These are phyloP conservation scores for Scrobipalpa atriplicella DNA, from an alignment of 2,888 invertebrate species.

Conservation along the genomic window DNA sequence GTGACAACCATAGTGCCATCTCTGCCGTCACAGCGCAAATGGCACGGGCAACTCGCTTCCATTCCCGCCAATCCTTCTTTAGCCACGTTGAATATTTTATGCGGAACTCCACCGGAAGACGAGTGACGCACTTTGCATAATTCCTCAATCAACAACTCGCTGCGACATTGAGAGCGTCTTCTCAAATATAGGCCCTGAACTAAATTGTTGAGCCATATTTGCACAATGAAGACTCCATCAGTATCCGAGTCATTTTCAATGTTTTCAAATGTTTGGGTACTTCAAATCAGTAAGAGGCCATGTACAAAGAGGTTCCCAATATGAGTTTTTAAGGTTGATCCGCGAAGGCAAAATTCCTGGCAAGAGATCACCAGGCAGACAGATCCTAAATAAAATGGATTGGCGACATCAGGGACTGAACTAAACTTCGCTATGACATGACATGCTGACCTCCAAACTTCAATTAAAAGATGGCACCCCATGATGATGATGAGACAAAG, in stretches of 20 bases:
- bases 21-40: slow-evolving; percentile 65
- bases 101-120: slow-evolving; percentile 47
- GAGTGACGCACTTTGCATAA: slow-evolving; percentile 55
- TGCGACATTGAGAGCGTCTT: slow-evolving; percentile 54
- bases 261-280: background rate
- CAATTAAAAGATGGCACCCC: no score
- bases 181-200: slow-evolving; percentile 54
- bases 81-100: slow-evolving; percentile 52
- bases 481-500: no score
- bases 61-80: slow-evolving; percentile 53
- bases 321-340: no score
- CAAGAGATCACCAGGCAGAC: no score
- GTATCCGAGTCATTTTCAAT: background rate
- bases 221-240: slow-evolving; percentile 30
- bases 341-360: no score
- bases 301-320: no score
- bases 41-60: slow-evolving; percentile 52
- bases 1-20: slow-evolving; percentile 25
- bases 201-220: slow-evolving; percentile 49
- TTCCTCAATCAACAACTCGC: slow-evolving; percentile 56
- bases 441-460: no score
- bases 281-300: no score
- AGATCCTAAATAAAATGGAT: no score
- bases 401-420: no score
- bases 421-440: no score